phyloP scores from a whole-genome alignment of 2,113 vertebrate genomes.

The Tragelaphus strepsiceros region DNA sequence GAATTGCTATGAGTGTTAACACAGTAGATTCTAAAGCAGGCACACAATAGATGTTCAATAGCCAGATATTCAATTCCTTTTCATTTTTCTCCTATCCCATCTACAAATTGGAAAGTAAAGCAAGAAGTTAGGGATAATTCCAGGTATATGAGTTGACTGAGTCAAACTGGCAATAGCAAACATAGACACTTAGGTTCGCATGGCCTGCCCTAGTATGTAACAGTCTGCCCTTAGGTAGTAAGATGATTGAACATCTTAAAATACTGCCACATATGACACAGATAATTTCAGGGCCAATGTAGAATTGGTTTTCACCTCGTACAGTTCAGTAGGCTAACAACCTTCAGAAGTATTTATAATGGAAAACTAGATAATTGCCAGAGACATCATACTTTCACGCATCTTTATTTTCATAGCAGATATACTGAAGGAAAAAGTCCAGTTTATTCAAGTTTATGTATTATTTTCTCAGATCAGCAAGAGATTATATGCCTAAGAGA shows the following conservation, averaged over 20 bases:
- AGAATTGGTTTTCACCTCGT: not conserved
- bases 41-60: not conserved
- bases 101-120: not conserved
- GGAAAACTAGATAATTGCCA: not conserved
- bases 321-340: not conserved
- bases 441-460: conserved; percentile 52
- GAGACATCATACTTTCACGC: not conserved
- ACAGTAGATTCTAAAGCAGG: not conserved
- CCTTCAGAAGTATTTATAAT: not conserved
- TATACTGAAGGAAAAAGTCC: not conserved
- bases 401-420: conserved; percentile 57
- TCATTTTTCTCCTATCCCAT: not conserved
- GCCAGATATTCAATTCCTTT: not conserved
- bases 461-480: not conserved
- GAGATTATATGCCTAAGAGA: conserved; percentile 29
- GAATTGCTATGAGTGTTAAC: not conserved
- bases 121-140: not conserved
- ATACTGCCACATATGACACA: not conserved
- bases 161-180: not conserved
- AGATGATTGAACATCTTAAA: not conserved
- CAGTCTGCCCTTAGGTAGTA: not conserved
- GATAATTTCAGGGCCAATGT: not conserved
- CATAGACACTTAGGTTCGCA: not conserved
- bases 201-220: not conserved
- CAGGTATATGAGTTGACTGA: not conserved